phyloP scores from a whole-genome alignment of 2,888 invertebrate genomes.

The Pheosia gnoma region DNA sequence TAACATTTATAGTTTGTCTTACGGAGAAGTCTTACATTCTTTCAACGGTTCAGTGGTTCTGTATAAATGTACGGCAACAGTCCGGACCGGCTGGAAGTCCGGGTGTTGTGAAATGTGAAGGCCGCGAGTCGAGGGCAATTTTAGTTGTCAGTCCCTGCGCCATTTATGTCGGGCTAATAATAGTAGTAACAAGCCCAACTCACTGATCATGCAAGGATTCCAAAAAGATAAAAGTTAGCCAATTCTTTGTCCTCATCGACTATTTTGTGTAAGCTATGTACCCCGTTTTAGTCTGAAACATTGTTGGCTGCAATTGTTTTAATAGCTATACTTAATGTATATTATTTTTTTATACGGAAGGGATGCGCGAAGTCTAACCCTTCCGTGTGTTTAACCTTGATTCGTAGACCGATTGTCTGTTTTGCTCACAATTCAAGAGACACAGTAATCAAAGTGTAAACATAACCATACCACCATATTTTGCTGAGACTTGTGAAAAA shows the following conservation, averaged over 20 bases:
- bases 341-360: slow-evolving; percentile 25
- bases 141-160: slow-evolving; percentile 75
- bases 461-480: not conserved
- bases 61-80: slow-evolving; percentile 51
- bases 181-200: slow-evolving; percentile 25
- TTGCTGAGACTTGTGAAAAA: not conserved
- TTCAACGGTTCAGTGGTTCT: slow-evolving; percentile 42
- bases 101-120: slow-evolving; percentile 83
- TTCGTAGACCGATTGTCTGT: slow-evolving; percentile 19
- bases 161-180: slow-evolving; percentile 62
- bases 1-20: not conserved
- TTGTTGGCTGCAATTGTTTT: not conserved
- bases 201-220: not conserved
- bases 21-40: slow-evolving; percentile 31
- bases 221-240: not conserved
- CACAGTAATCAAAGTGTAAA: slow-evolving; percentile 24
- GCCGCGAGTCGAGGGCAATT: slow-evolving; percentile 73
- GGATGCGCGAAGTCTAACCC: slow-evolving; percentile 41
- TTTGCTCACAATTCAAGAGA: slow-evolving; percentile 23
- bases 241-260: not conserved
- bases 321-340: not conserved
- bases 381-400: slow-evolving; percentile 60
- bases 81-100: slow-evolving; percentile 74
- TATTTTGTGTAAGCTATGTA: not conserved
- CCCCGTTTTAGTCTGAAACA: not conserved